phyloP scores from a whole-genome alignment of 2,113 vertebrate species.

The Tamias sibiricus region DNA sequence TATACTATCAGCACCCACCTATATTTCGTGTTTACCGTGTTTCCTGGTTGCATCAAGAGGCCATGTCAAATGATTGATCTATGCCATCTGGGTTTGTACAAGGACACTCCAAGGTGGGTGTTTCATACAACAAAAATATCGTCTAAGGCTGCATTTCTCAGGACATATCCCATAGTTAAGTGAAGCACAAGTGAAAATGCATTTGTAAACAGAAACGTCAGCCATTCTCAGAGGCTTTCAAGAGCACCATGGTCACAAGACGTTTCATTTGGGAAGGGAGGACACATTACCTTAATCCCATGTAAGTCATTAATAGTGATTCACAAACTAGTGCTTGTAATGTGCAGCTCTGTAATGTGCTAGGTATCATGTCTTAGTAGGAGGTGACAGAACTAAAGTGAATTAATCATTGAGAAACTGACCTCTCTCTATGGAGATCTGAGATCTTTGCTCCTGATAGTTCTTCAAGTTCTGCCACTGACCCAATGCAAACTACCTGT shows the following conservation, averaged over 20 bases:
- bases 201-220: neutral
- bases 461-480: constrained; percentile 94
- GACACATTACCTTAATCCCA: neutral
- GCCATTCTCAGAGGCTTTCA: neutral
- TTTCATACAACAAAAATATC: neutral
- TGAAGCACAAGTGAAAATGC: neutral
- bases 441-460: constrained; percentile 92
- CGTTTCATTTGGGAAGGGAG: neutral
- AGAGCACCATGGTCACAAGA: neutral
- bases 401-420: constrained; percentile 66
- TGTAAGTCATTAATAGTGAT: neutral
- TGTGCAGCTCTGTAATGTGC: neutral
- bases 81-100: neutral
- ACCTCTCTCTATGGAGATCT: constrained; percentile 98
- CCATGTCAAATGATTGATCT: neutral
- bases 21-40: too few relatives aligned
- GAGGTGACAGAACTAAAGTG: neutral
- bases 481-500: constrained; percentile 97
- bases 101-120: neutral
- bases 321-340: neutral
- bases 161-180: neutral
- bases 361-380: neutral
- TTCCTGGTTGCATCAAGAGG: neutral
- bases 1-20: neutral
- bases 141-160: neutral